Evolutionary conservation across 2,888 invertebrate genomes (phyloP), one percentile per base, ranked within the genome.

Genomic region (Trichopoda pennipes): DNA sequence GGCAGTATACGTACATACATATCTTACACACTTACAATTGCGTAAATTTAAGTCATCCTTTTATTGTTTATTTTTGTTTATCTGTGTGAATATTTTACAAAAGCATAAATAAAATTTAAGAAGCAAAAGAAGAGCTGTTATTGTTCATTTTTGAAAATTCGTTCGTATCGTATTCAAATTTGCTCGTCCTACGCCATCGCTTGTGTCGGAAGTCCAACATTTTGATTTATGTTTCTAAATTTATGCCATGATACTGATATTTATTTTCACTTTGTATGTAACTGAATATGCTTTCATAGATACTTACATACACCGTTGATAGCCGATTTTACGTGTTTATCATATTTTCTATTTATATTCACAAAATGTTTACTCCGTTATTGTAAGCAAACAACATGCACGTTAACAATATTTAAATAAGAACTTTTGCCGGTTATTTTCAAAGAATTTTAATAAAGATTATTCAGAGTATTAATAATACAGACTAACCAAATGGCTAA

Each of bases 221-320:
- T 90, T 91, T 90, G 90, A 90, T 90, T 90, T 91, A 90, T 90
- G 89, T 87, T 86, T 85, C 87, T 85, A 88, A 90, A 88, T 89
- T 88, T 88, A 87, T 88, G 86, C 87, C 86, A 87, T 84, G 85
- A 83, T 75, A 84, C 38, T 64, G 60, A 58, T 75, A 68, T 80
- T 80, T 74, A 75, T 80, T 80, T 74, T 56, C 61, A 55, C 56
- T 68, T 68, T 61, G 61, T 61, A 60, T 74, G 47, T 35, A 47
- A n/a, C 21, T 53, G 12, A 53, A 51, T 19, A 35, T 8, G 47
- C 58, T 4, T 17, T 28, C 8, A 53, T n/a, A 64, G 12, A 47
- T 21, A 72, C 38, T 63, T 51, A 44, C 9, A 28, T 19, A 47
- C 42, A 44, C n/a, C 9, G 17, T 12, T 38, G 44, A 21, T 44